Conservation (phyloP, 2,797 vertebrate species). For the Melanotaenia trifasciata region DNA sequence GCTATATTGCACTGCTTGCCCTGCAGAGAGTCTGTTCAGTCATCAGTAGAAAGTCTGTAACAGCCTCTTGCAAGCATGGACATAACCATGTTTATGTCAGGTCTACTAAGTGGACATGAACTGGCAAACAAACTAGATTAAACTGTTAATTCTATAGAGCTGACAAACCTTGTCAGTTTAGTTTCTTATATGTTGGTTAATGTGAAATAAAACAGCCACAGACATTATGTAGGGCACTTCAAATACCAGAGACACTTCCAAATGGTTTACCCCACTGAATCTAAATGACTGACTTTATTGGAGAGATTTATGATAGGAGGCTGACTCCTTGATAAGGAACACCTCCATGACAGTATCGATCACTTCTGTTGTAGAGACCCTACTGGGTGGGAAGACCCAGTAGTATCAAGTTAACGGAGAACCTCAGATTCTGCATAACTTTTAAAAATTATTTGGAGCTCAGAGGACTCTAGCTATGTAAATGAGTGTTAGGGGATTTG, state of each 20-base stretch:
- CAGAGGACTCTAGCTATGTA: conserved; percentile 34
- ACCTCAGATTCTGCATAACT: conserved; percentile 32
- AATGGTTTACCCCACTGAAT: conserved; percentile 18
- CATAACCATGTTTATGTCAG: too few species aligned
- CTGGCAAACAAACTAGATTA: too few species aligned
- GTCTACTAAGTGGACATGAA: too few species aligned
- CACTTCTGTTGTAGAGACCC: conserved; percentile 47
- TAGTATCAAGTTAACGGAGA: conserved; percentile 33
- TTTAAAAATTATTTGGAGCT: conserved; percentile 40
- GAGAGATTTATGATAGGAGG: conserved; percentile 11
- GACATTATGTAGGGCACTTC: not conserved
- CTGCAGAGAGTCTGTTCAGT: too few species aligned
- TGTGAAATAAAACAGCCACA: conserved; percentile 17
- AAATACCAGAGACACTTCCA: conserved; percentile 29
- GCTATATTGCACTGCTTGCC: too few species aligned
- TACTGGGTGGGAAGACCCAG: conserved; percentile 5
- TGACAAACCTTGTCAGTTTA: not conserved
- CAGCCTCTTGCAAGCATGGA: too few species aligned
- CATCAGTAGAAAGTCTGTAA: too few species aligned
- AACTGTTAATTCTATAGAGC: not conserved
- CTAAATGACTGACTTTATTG: conserved; percentile 31
- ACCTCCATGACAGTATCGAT: conserved; percentile 33
- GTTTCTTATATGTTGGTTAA: not conserved
- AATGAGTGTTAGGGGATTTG: not conserved
- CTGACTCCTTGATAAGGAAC: conserved; percentile 11